These are phyloP conservation scores for Drosophila colorata DNA, from an alignment of 2,888 invertebrate species.

Conservation along the genomic window DNA sequence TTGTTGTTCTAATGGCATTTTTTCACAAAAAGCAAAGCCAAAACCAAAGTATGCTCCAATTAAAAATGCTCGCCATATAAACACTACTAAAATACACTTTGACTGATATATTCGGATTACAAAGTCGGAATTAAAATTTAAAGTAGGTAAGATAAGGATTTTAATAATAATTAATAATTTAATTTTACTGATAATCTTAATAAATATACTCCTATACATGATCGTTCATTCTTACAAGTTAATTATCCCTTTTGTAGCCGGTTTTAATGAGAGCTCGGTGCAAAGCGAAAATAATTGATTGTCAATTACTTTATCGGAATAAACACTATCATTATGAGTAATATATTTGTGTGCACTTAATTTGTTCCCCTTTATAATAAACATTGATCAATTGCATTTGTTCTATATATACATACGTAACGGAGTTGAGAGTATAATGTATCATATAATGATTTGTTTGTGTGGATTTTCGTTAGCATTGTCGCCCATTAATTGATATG, in stretches of 20 bases:
- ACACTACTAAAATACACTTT: too few species aligned
- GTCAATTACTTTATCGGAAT: not conserved
- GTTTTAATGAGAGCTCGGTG: not conserved
- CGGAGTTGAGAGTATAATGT: slow-evolving; percentile 1
- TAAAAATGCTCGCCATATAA: not conserved
- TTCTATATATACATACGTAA: slow-evolving; percentile 1
- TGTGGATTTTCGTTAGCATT: slow-evolving; percentile 27
- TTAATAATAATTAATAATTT: too few species aligned
- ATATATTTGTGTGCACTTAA: not conserved
- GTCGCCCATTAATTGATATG: slow-evolving; percentile 48
- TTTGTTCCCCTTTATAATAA: slow-evolving; percentile 10
- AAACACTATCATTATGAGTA: not conserved
- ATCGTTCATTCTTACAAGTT: not conserved
- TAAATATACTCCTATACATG: too few species aligned
- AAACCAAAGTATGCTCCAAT: not conserved
- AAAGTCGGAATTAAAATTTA: not conserved
- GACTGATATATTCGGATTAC: too few species aligned
- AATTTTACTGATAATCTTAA: too few species aligned
- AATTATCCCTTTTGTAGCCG: not conserved
- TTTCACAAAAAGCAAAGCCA: not conserved
- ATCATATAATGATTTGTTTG: slow-evolving; percentile 14
- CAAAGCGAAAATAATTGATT: slow-evolving; percentile 6
- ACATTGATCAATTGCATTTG: slow-evolving; percentile 6
- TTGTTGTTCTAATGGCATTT: not conserved
- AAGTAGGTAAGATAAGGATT: too few species aligned